phyloP scores from a whole-genome alignment of 2,113 vertebrate species.

The Eonycteris spelaea region DNA sequence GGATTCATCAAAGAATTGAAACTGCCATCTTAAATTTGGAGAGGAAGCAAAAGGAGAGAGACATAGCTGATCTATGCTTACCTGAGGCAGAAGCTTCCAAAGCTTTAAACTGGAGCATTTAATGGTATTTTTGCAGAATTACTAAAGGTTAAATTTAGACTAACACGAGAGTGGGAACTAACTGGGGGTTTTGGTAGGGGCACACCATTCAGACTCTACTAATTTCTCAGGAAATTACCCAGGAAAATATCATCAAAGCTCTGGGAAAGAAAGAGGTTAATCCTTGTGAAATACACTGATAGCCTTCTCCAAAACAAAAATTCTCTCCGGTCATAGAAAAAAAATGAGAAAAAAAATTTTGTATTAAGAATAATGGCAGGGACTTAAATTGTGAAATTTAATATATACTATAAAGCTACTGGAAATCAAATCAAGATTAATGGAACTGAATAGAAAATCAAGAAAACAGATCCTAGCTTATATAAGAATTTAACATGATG shows the following conservation, averaged over 20 bases:
- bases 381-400: not conserved
- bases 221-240: not conserved
- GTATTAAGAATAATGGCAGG: not conserved
- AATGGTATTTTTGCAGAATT: not conserved
- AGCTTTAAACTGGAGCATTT: not conserved
- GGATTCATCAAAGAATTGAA: not conserved
- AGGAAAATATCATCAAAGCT: not conserved
- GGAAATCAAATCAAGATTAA: not conserved
- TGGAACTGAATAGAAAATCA: not conserved
- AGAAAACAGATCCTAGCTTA: not conserved
- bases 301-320: not conserved
- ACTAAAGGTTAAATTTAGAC: not conserved
- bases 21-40: not conserved
- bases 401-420: not conserved
- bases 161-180: not conserved
- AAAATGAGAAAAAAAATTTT: not conserved
- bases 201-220: not conserved
- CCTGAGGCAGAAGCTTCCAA: not conserved
- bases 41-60: not conserved
- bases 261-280: not conserved
- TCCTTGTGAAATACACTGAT: not conserved
- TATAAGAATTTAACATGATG: not conserved
- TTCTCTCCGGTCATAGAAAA: not conserved
- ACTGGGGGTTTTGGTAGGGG: accelerated
- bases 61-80: not conserved